These are phyloP conservation scores for Agrochola litura DNA, from an alignment of 2,888 invertebrate species.

Conservation along the genomic window DNA sequence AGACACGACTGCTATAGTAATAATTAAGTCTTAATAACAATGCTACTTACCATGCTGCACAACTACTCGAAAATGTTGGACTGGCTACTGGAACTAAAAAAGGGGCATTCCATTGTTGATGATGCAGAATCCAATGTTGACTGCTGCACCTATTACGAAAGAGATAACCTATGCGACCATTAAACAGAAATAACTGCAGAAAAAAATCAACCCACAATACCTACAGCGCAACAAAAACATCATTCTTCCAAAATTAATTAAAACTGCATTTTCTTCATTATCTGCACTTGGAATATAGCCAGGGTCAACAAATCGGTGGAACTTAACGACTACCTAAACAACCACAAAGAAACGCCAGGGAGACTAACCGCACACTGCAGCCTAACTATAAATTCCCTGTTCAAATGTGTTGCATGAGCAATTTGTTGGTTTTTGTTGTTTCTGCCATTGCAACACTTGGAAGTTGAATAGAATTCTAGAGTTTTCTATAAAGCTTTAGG, in stretches of 20 bases:
- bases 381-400: conserved; percentile 7
- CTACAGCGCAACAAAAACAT: conserved; percentile 26
- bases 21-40: conserved; percentile 36
- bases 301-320: conserved; percentile 14
- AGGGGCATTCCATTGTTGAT: conserved; percentile 3
- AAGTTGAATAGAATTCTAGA: conserved; percentile 1
- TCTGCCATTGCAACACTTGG: conserved; percentile 31
- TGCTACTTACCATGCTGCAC: conserved; percentile 57
- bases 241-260: conserved; percentile 8
- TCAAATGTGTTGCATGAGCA: conserved; percentile 21
- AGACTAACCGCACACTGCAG: conserved; percentile 20
- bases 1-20: conserved; percentile 43
- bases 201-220: conserved; percentile 6
- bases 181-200: background rate
- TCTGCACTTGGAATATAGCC: conserved; percentile 15
- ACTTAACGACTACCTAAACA: conserved; percentile 34
- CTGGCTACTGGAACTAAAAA: conserved; percentile 27
- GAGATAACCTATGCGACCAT: conserved; percentile 27
- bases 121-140: conserved; percentile 5
- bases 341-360: conserved; percentile 17
- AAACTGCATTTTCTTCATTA: conserved; percentile 28
- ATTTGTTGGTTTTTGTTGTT: conserved; percentile 23
- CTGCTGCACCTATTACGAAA: conserved; percentile 32
- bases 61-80: conserved; percentile 32
- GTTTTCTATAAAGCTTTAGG: conserved; percentile 11